Base-by-base conservation (phyloP, 2,797 vertebrate species). In the Remorina albescens region DNA sequence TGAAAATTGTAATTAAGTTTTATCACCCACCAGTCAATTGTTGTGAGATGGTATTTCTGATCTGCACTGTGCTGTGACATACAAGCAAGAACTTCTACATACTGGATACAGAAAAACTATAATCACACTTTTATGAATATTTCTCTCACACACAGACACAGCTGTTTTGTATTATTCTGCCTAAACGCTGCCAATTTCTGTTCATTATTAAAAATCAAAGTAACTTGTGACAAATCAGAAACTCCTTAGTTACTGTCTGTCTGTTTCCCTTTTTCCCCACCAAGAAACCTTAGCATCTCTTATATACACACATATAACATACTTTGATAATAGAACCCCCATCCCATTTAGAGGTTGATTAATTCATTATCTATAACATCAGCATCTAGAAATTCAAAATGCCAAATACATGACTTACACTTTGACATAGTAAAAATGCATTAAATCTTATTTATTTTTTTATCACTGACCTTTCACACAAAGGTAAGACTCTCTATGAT, bases 1-100 rank as follows among this genome's bases (percentile, higher is more conserved):
- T 80, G 28, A 53, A 19, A 15, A 3, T 41, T 72, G 41, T 37
- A 83, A 83, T 53, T 71, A 12, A 69, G 42, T 70, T 49, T 66
- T 62, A 60, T 62, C 51, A 57, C 47, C 53, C 66, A 55, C 5
- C 13, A 41, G 32, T 63, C 60, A 55, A 60, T 15, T 66, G 46
- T 10, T 30, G 36, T 37, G n/a, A 32, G 15, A 32, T 46, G 54
- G n/a, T 9, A 47, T 64, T 62, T 54, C 10, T 12, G 9, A 67
- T 44, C 4, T 54, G 30, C 42, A 4, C n/a, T 1, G 7, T 8
- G 16, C 23, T 3, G 6, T 5, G 34, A 61, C 53, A 1, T 6
- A 21, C 25, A 67, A 60, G 11, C 30, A 32, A 28, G 19, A 55
- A 25, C 34, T 74, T 23, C 53, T 49, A 23, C 30, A 47, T 3